Conservation (phyloP, 2,797 vertebrate genomes). For the Dendrocincla fuliginosa region DNA sequence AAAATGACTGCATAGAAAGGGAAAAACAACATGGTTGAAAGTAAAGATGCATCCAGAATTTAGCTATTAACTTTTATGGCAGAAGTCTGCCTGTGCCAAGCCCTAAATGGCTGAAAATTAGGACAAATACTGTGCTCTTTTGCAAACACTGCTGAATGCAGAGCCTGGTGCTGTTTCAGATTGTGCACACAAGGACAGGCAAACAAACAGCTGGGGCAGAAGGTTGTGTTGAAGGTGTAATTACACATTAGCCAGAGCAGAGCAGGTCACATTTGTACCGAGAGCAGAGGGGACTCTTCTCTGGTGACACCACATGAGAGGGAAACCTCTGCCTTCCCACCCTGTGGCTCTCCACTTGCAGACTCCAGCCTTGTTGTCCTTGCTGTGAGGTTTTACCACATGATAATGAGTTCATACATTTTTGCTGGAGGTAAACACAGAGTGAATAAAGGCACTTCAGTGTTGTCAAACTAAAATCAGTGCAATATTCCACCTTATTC, state of each 20-base stretch:
- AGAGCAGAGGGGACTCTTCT: not conserved
- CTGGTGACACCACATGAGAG: not conserved
- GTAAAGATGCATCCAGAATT: not conserved
- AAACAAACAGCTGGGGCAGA: not conserved
- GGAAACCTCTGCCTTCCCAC: not conserved
- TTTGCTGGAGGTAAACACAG: not conserved
- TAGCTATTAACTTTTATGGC: not conserved
- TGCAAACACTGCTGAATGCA: not conserved
- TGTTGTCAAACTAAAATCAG: not conserved
- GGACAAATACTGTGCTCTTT: not conserved
- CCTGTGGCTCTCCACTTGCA: not conserved
- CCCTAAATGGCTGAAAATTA: not conserved
- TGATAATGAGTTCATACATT: accelerated
- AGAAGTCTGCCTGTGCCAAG: not conserved
- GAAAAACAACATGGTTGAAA: slow-evolving; percentile 14
- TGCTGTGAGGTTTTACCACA: not conserved
- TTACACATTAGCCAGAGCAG: slow-evolving; percentile 25
- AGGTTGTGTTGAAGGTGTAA: slow-evolving; percentile 5
- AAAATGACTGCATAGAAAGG: not conserved
- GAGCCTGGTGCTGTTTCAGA: not conserved
- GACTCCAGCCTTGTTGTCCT: not conserved
- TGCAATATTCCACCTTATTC: not conserved
- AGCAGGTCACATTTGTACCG: not conserved
- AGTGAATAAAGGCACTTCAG: not conserved
- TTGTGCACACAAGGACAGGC: not conserved